Evolutionary conservation across 2,797 vertebrate genomes (phyloP), one percentile per base, ranked within the genome.

Genomic region (Pygocentrus nattereri): DNA sequence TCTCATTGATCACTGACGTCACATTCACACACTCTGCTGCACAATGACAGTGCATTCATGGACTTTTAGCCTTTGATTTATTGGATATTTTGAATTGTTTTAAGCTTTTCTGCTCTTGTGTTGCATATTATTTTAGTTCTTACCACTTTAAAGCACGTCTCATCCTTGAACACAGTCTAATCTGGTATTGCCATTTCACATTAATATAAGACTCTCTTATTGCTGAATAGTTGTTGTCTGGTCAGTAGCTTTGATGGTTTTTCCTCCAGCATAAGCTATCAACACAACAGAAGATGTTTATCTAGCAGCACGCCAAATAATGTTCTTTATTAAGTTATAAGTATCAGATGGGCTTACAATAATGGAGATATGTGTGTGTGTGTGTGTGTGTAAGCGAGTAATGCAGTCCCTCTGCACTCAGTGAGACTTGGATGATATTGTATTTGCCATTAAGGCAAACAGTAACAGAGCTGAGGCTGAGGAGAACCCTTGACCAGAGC

Each of bases 1-100:
- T 49, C 70, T 75, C 56, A 74, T 23, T 61, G 67, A 82, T 71
- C 25, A 44, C 67, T 75, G 69, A 65, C 72, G 41, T 84, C 69
- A 71, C 74, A 64, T 74, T 21, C 54, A n/a, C 23, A 12, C 23
- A 34, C 30, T 58, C 61, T 4, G 21, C 27, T 68, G 61, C 75
- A 72, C 58, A 52, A 59, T 69, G 67, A 74, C 76, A 16, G 18
- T 49, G 27, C 82, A 62, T 78, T 82, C 62, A 71, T 79, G 38
- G 19, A 50, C 65, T 27, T n/a, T 38, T 11, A 6, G 15, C 47
- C 34, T 59, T 67, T 62, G 59, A 64, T 61, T 67, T 62, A 15
- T 6, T 72, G 49, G 19, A 11, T 21, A 34, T 27, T 31, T n/a
- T 54, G 49, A 54, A 27, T 31, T 23, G 30, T n/a, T 38, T 58